Conservation (phyloP, 1,140 invertebrate genomes). For the Heliconius himera region DNA sequence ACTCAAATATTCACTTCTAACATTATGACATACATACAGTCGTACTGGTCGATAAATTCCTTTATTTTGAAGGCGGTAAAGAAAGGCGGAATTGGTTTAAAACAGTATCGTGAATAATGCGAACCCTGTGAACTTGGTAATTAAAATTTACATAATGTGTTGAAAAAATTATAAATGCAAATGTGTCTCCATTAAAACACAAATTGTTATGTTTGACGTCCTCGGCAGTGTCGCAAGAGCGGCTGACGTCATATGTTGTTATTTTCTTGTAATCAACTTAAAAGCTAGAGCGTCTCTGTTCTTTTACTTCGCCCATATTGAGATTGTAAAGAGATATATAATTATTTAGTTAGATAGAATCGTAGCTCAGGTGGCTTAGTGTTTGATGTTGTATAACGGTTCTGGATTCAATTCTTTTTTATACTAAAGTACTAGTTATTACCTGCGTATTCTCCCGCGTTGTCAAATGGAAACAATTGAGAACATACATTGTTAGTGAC, state of each 20-base stretch:
- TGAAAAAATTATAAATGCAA: not conserved
- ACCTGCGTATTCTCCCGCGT: too few species aligned
- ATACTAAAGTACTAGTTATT: too few species aligned
- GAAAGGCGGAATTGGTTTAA: not conserved
- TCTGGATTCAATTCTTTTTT: not conserved
- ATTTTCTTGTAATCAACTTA: slow-evolving; percentile 25
- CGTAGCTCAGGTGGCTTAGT: too few species aligned
- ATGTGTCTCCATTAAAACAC: not conserved
- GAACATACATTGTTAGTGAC: too few species aligned
- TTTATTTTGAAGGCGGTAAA: not conserved
- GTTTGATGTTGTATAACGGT: not conserved
- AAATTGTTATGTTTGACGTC: not conserved
- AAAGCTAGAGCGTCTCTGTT: slow-evolving; percentile 11
- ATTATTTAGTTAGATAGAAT: not conserved
- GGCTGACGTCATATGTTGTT: slow-evolving; percentile 6
- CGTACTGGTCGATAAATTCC: too few species aligned
- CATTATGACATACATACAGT: too few species aligned
- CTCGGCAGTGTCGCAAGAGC: not conserved
- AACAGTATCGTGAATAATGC: not conserved
- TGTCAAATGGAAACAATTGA: too few species aligned
- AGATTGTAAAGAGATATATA: not conserved
- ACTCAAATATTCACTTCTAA: too few species aligned
- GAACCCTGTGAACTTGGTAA: not conserved
- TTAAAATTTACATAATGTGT: not conserved
- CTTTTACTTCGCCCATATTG: not conserved